Evolutionary conservation across 2,888 invertebrate species (phyloP).

Genomic region (Litoditis marina): DNA sequence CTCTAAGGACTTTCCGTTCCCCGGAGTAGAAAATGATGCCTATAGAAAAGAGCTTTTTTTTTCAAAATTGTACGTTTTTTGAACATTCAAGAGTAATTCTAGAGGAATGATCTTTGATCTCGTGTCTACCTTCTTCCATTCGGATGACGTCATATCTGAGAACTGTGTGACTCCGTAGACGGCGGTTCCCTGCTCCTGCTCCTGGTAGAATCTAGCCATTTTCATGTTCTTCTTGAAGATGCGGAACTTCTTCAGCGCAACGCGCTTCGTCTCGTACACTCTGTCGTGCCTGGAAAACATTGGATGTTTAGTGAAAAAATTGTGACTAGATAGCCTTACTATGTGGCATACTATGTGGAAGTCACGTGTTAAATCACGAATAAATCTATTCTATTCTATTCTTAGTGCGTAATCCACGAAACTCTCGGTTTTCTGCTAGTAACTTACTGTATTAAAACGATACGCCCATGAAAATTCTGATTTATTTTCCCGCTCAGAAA

Average conservation of each 20-base stretch:
- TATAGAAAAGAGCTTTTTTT: background rate
- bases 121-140: conserved; percentile 55
- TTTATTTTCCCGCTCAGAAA: too few species aligned
- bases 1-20: background rate
- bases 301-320: too few species aligned
- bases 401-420: background rate
- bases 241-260: conserved; percentile 51
- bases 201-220: conserved; percentile 45
- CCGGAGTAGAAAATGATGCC: background rate
- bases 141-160: conserved; percentile 50
- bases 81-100: background rate
- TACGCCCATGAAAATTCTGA: too few species aligned
- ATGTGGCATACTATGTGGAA: too few species aligned
- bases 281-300: conserved; percentile 46
- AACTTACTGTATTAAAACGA: too few species aligned
- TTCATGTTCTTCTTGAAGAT: conserved; percentile 53
- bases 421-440: too few species aligned
- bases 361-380: too few species aligned
- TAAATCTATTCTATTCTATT: background rate
- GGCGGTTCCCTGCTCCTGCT: conserved; percentile 50
- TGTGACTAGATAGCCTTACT: background rate
- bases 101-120: background rate
- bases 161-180: conserved; percentile 59
- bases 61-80: background rate
- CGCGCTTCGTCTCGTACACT: conserved; percentile 46